Evolutionary conservation across 2,797 vertebrate genomes (phyloP), one percentile per base, ranked within the genome.

Genomic region (Sarcoramphus papa): DNA sequence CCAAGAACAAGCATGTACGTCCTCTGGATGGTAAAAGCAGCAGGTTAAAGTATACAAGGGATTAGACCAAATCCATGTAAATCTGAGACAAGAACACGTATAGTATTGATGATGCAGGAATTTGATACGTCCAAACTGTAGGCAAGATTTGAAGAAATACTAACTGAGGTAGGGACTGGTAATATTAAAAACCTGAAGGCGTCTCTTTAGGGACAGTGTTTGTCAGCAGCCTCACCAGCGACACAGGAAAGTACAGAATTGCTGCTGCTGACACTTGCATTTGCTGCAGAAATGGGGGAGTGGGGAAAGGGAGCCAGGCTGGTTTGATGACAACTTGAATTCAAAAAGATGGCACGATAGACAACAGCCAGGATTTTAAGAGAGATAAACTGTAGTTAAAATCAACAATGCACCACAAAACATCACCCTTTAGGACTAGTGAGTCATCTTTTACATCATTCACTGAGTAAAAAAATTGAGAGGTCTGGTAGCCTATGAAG

Each of bases 1-100:
- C 22, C 20, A 33, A 40, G 75, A 63, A 25, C 33, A 21, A 30
- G 19, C 2, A 2, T 7, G 7, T 7, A 2, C 0, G 0, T 70
- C 41, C 35, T 54, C 87, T 25, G 27, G 20, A 20, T 28, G 37
- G 50, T 30, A 30, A 77, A 68, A 86, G 50, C 33, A 68, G 48
- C 48, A 64, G 65, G 22, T 30, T 70, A 21, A 54, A 48, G n/a
- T 12, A 27, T 18, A 20, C 9, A 53, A 43, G 72, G 37, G 20
- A 47, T 64, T 37, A 63, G 67, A 70, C 27, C 0, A 0, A 57
- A 48, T 59, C 45, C 25, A 3, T 18, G 33, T 27, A 65, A 33
- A 67, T 27, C 69, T 85, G 62, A 87, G 48, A 63, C 31, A 78
- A 25, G 83, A 65, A 56, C 22, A 30, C 1, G 0, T 9, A 18